Conservation (phyloP, 2,888 invertebrate species). For the Timema cristinae region DNA sequence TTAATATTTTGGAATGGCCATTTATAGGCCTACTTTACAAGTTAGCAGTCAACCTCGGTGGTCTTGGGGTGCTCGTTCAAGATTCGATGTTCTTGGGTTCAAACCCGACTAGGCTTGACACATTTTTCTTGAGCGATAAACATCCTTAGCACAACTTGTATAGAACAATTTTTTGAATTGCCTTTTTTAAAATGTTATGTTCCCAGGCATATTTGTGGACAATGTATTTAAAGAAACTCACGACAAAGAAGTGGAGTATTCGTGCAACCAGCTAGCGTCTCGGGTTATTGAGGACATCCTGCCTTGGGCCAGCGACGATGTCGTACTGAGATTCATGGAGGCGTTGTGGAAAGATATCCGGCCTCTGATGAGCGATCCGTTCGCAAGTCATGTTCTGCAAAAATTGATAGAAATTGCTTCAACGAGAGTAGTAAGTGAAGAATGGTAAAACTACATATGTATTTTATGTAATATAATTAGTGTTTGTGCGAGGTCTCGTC, state of each 20-base stretch:
- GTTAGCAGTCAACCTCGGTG: too few species aligned
- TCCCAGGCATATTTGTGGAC: constrained; percentile 62
- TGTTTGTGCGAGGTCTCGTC: too few species aligned
- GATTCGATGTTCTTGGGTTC: too few species aligned
- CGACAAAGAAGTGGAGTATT: constrained; percentile 65
- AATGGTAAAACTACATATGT: too few species aligned
- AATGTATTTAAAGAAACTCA: constrained; percentile 71
- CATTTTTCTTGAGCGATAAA: too few species aligned
- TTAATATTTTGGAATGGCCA: too few species aligned
- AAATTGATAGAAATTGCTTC: constrained; percentile 51
- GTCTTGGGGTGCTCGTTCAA: too few species aligned
- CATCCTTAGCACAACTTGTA: too few species aligned
- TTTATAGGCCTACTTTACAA: too few species aligned
- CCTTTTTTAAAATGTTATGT: constrained; percentile 10
- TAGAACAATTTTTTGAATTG: too few species aligned
- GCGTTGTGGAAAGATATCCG: constrained; percentile 63
- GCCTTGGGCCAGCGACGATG: constrained; percentile 60
- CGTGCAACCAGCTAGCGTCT: constrained; percentile 77
- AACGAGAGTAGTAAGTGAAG: constrained; percentile 23
- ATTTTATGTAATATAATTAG: too few species aligned
- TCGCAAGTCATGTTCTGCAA: constrained; percentile 75
- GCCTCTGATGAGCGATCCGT: constrained; percentile 67
- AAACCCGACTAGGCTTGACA: too few species aligned
- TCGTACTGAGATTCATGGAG: constrained; percentile 59
- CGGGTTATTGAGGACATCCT: constrained; percentile 71